Base-by-base conservation (phyloP, 2,888 invertebrate species). In the Abscondita cerata region DNA sequence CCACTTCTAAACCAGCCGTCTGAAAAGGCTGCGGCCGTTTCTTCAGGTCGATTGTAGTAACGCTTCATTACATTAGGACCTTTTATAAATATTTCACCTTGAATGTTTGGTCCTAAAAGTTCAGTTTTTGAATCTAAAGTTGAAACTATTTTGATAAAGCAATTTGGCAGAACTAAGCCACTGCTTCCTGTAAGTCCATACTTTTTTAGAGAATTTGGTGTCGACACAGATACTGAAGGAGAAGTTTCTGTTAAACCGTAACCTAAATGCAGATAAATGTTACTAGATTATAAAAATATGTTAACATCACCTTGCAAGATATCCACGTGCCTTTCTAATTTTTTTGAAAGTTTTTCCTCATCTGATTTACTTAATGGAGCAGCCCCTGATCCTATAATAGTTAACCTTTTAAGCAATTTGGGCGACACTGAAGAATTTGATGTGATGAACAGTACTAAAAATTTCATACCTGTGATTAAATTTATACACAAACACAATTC, bases 31-130 rank as follows among this genome's bases (percentile, higher is more conserved):
- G 89, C 86, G 6, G 83, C 80, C 4, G 90, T 95, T 1, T 91
- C 92, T 74, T 89, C 82, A 1, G 87, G 86, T 72, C 91, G 90
- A 66, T 91, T 86, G 65, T 86, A 84, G 76, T 95, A 95, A 0
- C 92, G 91, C 62, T 84, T 82, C 91, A 93, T 94, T 0, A 93
- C 86, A 80, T 93, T 91, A 0, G 93, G 92, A 0, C 94, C 93
- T 59, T 86, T 85, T 0, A 92, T 79, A 54, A 88, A 84, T 3
- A 94, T 75, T 77, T 95, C 94, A 0, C 95, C 95, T 9, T 80
- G 79, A 81, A 86, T 75, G 48, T 76, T 72, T 5, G 76, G 75
- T 1, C 76, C 76, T 48, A 79, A 56, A n/a, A 73, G 70, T 46
- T 62, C 69, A 18, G 65, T 67, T 47, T 56, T 65, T 11, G 70